Evolutionary conservation across 2,888 invertebrate genomes (phyloP).

Genomic region (Andrena haemorrhoa): DNA sequence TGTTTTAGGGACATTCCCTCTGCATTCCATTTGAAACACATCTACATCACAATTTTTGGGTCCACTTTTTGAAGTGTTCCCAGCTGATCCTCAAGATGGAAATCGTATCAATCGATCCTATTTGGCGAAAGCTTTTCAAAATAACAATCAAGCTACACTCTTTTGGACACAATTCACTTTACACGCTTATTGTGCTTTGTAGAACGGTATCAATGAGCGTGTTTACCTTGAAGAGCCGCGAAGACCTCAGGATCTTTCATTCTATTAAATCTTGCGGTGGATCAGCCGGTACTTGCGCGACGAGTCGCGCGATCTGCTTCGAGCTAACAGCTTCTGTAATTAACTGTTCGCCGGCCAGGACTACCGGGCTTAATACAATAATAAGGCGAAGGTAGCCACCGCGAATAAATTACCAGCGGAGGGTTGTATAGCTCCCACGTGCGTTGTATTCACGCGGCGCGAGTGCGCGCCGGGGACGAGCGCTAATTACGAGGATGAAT

Average conservation of each 20-base stretch:
- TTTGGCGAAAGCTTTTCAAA: too few relatives aligned
- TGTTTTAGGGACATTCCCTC: neutral
- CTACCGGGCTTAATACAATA: constrained; percentile 76
- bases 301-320: constrained; percentile 33
- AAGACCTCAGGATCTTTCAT: neutral
- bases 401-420: constrained; percentile 76
- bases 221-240: neutral
- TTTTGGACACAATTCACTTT: too few relatives aligned
- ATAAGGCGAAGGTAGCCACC: constrained; percentile 76
- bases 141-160: too few relatives aligned
- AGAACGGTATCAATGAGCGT: too few relatives aligned
- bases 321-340: constrained; percentile 60
- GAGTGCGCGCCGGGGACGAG: constrained; percentile 69
- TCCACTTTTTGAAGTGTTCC: too few relatives aligned
- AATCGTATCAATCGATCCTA: too few relatives aligned
- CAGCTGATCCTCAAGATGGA: too few relatives aligned
- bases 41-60: too few relatives aligned
- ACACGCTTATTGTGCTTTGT: too few relatives aligned
- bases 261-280: neutral
- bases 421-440: constrained; percentile 75
- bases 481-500: constrained; percentile 79
- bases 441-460: constrained; percentile 77
- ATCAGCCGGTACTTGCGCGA: neutral
- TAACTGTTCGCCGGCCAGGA: constrained; percentile 68
- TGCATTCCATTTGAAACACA: neutral